Evolutionary conservation across 2,888 invertebrate genomes (phyloP), one percentile per base, ranked within the genome.

Genomic region (Blomia tropicalis): DNA sequence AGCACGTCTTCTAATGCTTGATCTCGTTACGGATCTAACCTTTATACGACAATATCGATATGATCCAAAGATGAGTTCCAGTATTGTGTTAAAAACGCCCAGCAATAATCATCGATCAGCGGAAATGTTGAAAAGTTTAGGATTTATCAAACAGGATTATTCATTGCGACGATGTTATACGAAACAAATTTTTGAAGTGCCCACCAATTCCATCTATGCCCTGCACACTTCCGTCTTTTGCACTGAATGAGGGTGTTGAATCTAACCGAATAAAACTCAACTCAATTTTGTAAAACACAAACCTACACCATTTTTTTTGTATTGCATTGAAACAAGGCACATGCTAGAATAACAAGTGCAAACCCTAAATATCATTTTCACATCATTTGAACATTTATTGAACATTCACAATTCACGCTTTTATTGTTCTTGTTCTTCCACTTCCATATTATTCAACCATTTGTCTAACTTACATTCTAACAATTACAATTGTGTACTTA

Each of bases 141-240:
- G 67, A 11, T 60, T 67, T 36, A 60, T 58, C 54, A 64, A 58
- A 56, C 60, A 65, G 4, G 47, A 53, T 4, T 67, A 67, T 47
- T 62, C 60, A 4, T 43, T 67, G 30, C 60, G 59, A 31, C 59
- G 67, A 23, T 64, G 66, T 17, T 67, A 66, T 43, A 66, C 67
- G 4, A 64, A 65, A 41, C 47, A 56, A 19, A 31, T 66, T 4
- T 59, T 64, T n/a, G 60, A 63, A 29, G 63, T 67, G 30, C 67
- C 67, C 17, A 64, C 65, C 27, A 59, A 41, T 19, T 58, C 59
- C 58, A 62, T 67, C 17, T 67, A 65, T 43, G 67, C 67, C 22
- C 29, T 67, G 2, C 67, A 67, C 14, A 64, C 67, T 0, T 67
- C 67, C 11, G 66, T 67, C 3, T 67, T 67, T 31, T 67, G 67